Evolutionary conservation across 2,113 vertebrate species (phyloP).

Genomic region (Tylochromis polylepis): DNA sequence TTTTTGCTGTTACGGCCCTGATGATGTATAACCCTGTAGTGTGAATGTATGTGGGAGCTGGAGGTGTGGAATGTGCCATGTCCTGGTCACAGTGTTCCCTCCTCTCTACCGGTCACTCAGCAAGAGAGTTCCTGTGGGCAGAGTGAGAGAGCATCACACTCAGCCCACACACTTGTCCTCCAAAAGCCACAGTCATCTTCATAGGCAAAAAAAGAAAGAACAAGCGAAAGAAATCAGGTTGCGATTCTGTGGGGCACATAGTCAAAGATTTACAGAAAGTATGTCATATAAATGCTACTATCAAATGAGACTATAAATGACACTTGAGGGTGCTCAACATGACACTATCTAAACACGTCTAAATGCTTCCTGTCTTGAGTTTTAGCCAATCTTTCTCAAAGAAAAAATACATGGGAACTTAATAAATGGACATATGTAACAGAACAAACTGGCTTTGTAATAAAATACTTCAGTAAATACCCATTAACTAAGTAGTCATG

Average conservation of each 20-base stretch:
- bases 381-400: not conserved
- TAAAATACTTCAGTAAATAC: not conserved
- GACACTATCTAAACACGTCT: not conserved
- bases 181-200: constrained; percentile 54
- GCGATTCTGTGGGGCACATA: not conserved
- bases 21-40: constrained; percentile 40
- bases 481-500: not conserved
- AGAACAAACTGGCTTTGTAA: not conserved
- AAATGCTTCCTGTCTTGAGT: not conserved
- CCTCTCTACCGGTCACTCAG: constrained; percentile 65
- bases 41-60: constrained; percentile 61
- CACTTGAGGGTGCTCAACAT: not conserved
- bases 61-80: constrained; percentile 60
- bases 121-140: constrained; percentile 67
- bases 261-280: not conserved
- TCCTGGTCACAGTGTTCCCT: constrained; percentile 66
- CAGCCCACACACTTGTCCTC: constrained; percentile 67
- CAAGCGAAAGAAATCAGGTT: not conserved
- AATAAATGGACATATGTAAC: not conserved
- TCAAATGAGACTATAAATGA: not conserved
- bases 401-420: not conserved
- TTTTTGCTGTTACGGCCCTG: constrained; percentile 25
- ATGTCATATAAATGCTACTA: not conserved
- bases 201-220: not conserved
- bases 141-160: constrained; percentile 69